Percentiles rank a stretch among this genome's conserved stretches.
phyloP scores from a whole-genome alignment of 2,797 vertebrate genomes.

The Catamblyrhynchus diadema region DNA sequence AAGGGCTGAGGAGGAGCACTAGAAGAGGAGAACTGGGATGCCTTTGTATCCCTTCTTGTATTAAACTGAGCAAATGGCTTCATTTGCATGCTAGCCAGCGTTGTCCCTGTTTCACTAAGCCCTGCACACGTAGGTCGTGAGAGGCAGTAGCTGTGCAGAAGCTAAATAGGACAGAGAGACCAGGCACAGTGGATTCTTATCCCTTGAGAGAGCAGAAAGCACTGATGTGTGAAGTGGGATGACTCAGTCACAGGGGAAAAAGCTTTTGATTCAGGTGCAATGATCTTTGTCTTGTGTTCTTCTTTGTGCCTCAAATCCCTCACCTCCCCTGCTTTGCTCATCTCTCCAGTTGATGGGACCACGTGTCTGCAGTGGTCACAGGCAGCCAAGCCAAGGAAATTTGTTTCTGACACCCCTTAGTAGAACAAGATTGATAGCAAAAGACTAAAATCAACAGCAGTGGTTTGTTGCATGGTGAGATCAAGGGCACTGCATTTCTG shows the following conservation, averaged over 20 bases:
- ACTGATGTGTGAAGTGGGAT: background rate
- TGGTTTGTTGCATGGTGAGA: background rate
- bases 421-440: background rate
- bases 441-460: background rate
- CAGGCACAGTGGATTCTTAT: background rate
- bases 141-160: background rate
- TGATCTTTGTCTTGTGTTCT: background rate
- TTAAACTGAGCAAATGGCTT: background rate
- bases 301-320: background rate
- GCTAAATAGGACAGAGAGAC: background rate
- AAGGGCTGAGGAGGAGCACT: background rate
- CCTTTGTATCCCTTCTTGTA: background rate
- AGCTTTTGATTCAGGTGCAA: background rate
- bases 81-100: background rate
- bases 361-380: background rate
- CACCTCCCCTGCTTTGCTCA: background rate
- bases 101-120: background rate
- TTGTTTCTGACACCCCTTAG: background rate
- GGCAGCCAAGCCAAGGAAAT: background rate
- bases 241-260: background rate
- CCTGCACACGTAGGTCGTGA: background rate
- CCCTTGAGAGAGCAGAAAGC: background rate
- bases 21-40: background rate
- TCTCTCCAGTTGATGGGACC: background rate
- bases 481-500: background rate